Base-by-base conservation (phyloP, 2,888 invertebrate genomes). In the Eupithecia inturbata region DNA sequence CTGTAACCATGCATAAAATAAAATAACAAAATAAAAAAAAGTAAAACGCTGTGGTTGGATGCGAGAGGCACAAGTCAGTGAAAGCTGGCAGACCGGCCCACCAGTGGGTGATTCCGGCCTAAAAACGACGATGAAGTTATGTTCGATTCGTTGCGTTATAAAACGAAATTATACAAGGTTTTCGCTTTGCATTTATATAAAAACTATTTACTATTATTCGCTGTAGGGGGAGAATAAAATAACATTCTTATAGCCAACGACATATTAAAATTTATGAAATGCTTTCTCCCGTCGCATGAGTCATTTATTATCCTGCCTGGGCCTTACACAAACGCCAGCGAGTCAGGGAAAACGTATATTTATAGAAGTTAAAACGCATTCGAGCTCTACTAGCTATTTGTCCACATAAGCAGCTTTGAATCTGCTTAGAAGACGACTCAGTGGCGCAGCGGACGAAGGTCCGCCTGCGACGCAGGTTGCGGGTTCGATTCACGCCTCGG, bases 261-360 rank as follows among this genome's bases (percentile, higher is more conserved):
- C 81, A 83, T 77, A 82, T 81, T 80, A 84, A 83, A 84, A 83
- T 81, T 86, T 87, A 84, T 87, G 84, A 85, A 82, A 82, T 84
- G 81, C 80, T 81, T 82, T 68, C 84, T 81, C 82, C 64, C 83
- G 80, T 81, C 82, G 85, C 83, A 85, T 92, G 94, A 93, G 89
- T 93, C 93, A 93, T 36, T 92, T 92, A 91, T 92, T 92, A 92
- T 92, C 89, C 92, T 92, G 89, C 36, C 36, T 36, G 36, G 88
- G 87, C 87, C 31, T 53, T 89, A 89, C 85, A 66, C 74, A 89
- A 89, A 90, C 89, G 85, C 88, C 12, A 57, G 26, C 82, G 83
- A 90, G 87, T 92, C 90, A 89, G 89, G 87, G 91, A 92, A 90
- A 88, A 79, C 81, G 87, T 82, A 86, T 94, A 94, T 94, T 93